Base-by-base conservation (phyloP, 2,797 vertebrate genomes). In the Cynodonichthys magdalenae region DNA sequence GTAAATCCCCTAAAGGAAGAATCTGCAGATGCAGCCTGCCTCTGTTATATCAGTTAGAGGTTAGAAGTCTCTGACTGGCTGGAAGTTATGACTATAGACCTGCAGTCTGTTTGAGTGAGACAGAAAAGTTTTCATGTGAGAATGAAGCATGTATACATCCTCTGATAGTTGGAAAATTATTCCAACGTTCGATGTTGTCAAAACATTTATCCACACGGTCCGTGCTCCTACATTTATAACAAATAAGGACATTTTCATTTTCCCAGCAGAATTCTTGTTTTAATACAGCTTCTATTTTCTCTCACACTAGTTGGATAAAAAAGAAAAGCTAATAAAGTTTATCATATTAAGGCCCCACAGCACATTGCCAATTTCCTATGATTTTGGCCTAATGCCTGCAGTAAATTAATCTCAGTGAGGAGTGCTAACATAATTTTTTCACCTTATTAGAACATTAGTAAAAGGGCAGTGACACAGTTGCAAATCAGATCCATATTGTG, bases 281-380 rank as follows among this genome's bases (percentile, higher is more conserved):
- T 27, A 53, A 28, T 59, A 34, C 28, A 19, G 57, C 56, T 60
- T 67, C 53, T 27, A 50, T 42, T 19, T 49, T 71, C 41, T 9
- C 49, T 34, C 64, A 29, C 59, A 63, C 72, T 48, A 61, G 14
- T 44, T 51, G 53, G 69, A 65, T 71, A 49, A 74, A 71, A 53
- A 58, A 58, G 34, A 53, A 63, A 58, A 77, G 60, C 65, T 48
- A 71, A 81, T 64, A 8, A 12, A n/a, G 51, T 54, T 55, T 49
- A 71, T 71, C 62, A 36, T 58, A 74, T 74, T 29, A 72, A 66
- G 58, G 71, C 57, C 39, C 54, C 36, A 45, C 27, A 45, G 53
- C 59, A 55, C 42, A 45, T 55, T 46, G 27, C 51, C 42, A 8
- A 58, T 75, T n/a, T 76, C 75, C 24, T 45, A 67, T 58, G 44